Evolutionary conservation across 2,113 vertebrate species (phyloP), one percentile per base, ranked within the genome.

Genomic region (Actenoides lindsayi): DNA sequence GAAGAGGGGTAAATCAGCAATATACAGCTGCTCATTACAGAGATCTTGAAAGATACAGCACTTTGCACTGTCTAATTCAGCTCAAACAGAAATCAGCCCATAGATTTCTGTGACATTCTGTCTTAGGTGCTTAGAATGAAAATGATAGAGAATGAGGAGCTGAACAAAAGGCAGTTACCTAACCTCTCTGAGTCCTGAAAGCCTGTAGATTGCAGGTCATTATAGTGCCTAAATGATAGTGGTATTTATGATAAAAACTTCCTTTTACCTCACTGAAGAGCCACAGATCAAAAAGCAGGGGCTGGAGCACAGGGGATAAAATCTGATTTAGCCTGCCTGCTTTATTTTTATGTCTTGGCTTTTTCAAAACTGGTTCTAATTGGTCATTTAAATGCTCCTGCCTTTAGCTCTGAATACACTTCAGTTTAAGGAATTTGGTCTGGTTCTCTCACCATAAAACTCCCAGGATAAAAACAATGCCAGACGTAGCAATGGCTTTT

Each of bases 361-460:
- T 97, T 95, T 88, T 92, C 93, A 96, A 89, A 96, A 93, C 60
- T 65, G 44, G 9, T 92, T 89, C 6, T 90, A 94, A 95, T 77
- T 91, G 73, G 91, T 93, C 91, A 86, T 97, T 88, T 42, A 93
- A 92, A 94, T 69, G 50, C n/a, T 81, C 33, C 79, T 63, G n/a
- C 95, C 87, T 96, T 76, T 87, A 89, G 57, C 59, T 92, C 69
- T 69, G 84, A 79, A 69, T 35, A 73, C 35, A 81, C 10, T 71
- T 88, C 76, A 82, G 94, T 92, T 65, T 53, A 59, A 93, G 94
- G 88, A 85, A 87, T 91, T 93, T 92, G 56, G 28, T 57, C 31
- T 65, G 39, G 30, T 83, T 89, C 62, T 50, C 83, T 87, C 17
- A 42, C 30, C 68, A 83, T 64, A 37, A 42, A 87, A 53, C 76